Evolutionary conservation across 1,140 invertebrate species (phyloP).

Genomic region (Pissodes strobi): DNA sequence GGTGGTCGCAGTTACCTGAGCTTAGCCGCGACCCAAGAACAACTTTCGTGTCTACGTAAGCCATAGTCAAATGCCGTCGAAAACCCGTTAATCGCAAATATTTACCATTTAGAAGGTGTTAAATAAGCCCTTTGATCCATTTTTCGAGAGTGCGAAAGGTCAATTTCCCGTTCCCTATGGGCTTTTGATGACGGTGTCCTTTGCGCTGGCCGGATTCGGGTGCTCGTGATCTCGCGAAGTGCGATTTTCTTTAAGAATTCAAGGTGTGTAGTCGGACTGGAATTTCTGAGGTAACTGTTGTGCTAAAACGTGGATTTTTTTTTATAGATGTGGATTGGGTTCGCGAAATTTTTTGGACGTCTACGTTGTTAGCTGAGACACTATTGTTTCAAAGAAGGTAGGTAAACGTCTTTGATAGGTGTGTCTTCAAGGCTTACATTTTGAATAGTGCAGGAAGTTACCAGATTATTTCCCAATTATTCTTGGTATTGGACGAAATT

Average conservation of each 20-base stretch:
- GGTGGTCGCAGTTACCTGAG: conserved; percentile 26
- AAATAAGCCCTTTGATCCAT: neutral
- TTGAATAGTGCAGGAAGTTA: no score
- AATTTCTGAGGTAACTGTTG: conserved; percentile 30
- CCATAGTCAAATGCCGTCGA: neutral
- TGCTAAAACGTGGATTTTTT: conserved; percentile 13
- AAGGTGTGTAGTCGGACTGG: conserved; percentile 30
- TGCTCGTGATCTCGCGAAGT: conserved; percentile 11
- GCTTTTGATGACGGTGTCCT: neutral
- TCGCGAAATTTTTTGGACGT: no score
- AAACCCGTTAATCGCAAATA: conserved; percentile 22
- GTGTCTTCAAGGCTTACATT: neutral
- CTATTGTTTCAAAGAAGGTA: no score
- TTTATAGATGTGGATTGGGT: neutral
- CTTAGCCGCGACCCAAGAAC: conserved; percentile 15
- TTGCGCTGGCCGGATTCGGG: neutral
- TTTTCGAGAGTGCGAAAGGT: neutral
- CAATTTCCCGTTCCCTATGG: neutral
- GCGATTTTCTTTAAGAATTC: conserved; percentile 29
- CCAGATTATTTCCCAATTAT: no score
- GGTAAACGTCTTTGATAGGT: neutral
- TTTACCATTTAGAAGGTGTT: conserved; percentile 10
- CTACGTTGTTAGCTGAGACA: no score
- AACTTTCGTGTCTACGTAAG: conserved; percentile 29
- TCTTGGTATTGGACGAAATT: no score